phyloP scores from a whole-genome alignment of 2,797 vertebrate species.

The Arremon aurantiirostris region DNA sequence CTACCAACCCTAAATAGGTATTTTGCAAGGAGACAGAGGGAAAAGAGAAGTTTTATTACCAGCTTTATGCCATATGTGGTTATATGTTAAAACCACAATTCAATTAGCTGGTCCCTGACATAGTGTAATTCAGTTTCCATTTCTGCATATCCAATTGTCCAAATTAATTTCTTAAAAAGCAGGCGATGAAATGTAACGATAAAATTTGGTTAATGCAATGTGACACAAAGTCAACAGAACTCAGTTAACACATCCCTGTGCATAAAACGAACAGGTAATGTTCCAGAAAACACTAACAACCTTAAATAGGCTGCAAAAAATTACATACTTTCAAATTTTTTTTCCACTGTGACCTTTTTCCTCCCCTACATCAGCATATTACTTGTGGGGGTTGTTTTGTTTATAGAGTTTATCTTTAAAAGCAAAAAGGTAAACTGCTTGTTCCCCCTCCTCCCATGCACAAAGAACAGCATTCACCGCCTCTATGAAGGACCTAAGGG shows the following conservation, averaged over 20 bases:
- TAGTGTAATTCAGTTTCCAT: background rate
- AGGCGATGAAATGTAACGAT: background rate
- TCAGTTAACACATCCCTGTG: background rate
- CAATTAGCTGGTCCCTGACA: background rate
- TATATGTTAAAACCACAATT: background rate
- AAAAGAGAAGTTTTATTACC: background rate
- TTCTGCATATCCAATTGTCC: background rate
- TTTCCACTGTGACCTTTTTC: background rate
- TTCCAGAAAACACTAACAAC: background rate
- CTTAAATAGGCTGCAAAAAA: background rate
- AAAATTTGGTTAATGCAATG: background rate
- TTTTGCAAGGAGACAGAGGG: background rate
- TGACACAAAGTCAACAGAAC: background rate
- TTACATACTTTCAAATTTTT: background rate
- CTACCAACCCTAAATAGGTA: background rate
- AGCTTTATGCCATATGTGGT: background rate
- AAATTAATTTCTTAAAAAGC: background rate
- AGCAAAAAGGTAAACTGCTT: constrained; percentile 1
- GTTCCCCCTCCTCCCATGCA: background rate
- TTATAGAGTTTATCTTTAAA: background rate
- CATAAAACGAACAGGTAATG: background rate
- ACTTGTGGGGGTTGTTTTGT: background rate
- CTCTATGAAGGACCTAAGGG: background rate
- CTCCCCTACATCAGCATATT: background rate
- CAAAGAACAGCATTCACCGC: constrained; percentile 1